Base-by-base conservation (phyloP, 2,888 invertebrate genomes). In the Capitulum mitella region DNA sequence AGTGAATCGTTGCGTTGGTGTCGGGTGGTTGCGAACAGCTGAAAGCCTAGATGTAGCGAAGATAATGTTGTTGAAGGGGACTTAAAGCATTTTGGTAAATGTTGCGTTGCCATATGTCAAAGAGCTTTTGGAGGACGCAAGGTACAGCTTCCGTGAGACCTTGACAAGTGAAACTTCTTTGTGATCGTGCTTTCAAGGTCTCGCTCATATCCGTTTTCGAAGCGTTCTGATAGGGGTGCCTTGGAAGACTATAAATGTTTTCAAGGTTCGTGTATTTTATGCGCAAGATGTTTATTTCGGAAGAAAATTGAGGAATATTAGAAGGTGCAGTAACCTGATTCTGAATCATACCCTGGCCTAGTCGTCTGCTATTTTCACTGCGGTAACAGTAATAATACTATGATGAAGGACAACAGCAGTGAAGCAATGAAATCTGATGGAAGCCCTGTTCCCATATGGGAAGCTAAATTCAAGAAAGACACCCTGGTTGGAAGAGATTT, bases 361-460 rank as follows among this genome's bases (percentile, higher is more conserved):
- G 46, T 14, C 8, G 46, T 46, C 46, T 12, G 8, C 16, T 58
- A 29, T 10, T 29, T n/a, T n/a, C 3, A 58, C 26, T 58, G n/a
- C 6, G 32, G 32, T 64, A 19, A 29, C 14, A 29, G n/a, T 43
- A 3, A 29, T 29, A 43, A 3, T 43, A 76, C 32, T 46, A 76
- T 76, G 76, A 76, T 76, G 76, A 76, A 76, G 46, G 76, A 76
- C 48, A 76, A 22, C 48, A 76, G 29, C 29, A 48, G 46, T 76
- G 76, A 48, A 32, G 76, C 76, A 6, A 76, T 76, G 76, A 76
- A 76, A 29, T 46, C 76, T 16, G 76, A 76, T 32, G 43, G n/a
- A 6, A 46, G 22, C 32, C 46, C 76, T 46, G 76, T 76, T 22
- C 29, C 76, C 32, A 76, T 76, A 43, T 76, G 76, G 76, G 76